Evolutionary conservation across 92 coral and sea anemone species (phyloP), one percentile per base, ranked within the genome.

Genomic region (Porites evermanni): DNA sequence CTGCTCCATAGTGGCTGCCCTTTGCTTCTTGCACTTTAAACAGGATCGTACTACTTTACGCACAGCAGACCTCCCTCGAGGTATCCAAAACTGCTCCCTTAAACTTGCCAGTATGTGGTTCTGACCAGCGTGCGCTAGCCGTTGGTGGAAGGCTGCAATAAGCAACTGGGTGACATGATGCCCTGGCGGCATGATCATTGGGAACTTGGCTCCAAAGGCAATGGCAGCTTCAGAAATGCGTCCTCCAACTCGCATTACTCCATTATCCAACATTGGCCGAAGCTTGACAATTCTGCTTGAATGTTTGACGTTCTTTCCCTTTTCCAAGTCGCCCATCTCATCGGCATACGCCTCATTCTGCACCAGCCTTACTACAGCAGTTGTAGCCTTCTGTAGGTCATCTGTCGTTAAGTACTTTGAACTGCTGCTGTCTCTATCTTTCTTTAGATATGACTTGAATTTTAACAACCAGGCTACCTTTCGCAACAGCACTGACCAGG

Each of bases 101-200:
- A 89, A 23, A n/a, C 67, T 51, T 24, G 90, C 77, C 75, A 88
- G 79, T 11, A 91, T 72, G 32, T 88, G 90, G 20, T 82, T 70
- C 51, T 91, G 94, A 66, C 94, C 89, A 19, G 87, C 73, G 50
- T 91, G 94, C 23, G 83, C 94, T 29, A 84, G 77, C 21, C 44
- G 74, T 24, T 64, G 79, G 69, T 91, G 92, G 54, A 70, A 91
- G 21, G 82, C 60, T 66, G 32, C 72, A 26, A 91, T 91, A 53
- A 84, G 85, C n/a, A 91, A 66, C 53, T 64, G 59, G 17, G 92
- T 80, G 12, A 92, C 81, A 44, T 85, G 92, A 23, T 88, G 95
- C 51, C 81, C 78, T 4, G 79, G 50, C 0, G 90, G 90, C 20
- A 92, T 47, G 4, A 88, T 91, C 74, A 91, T 84, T 23, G 91